Conservation (phyloP, 1,140 invertebrate genomes). For the Heliconius melpomene region DNA sequence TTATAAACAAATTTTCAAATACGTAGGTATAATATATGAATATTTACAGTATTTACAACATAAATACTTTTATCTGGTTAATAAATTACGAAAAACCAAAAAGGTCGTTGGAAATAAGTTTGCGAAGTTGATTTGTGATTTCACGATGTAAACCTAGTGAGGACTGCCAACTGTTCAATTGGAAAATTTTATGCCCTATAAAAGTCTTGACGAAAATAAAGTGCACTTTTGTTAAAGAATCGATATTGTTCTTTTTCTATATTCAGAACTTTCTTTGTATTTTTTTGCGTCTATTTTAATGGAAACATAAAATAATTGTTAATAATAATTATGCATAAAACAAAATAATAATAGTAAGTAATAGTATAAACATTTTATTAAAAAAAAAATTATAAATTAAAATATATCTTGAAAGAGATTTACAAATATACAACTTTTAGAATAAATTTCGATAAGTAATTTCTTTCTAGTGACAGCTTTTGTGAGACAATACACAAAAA, state of each 20-base stretch:
- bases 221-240: conserved; percentile 20
- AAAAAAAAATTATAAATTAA: too few relatives aligned
- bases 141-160: conserved; percentile 5
- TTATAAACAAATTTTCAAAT: too few relatives aligned
- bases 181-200: conserved; percentile 11
- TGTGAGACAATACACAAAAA: not conserved
- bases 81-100: conserved; percentile 1
- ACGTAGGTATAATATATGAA: not conserved
- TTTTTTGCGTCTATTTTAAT: not conserved
- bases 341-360: too few relatives aligned
- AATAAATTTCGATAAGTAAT: conserved; percentile 9
- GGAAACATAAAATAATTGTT: too few relatives aligned
- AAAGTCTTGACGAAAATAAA: conserved; percentile 21
- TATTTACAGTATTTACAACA: not conserved
- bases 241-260: not conserved
- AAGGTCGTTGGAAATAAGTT: not conserved
- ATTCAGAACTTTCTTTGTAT: not conserved
- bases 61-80: not conserved
- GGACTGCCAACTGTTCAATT: conserved; percentile 3
- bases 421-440: not conserved
- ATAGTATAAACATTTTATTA: too few relatives aligned
- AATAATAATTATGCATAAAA: too few relatives aligned
- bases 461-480: not conserved
- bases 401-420: too few relatives aligned
- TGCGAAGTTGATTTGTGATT: not conserved